Evolutionary conservation across 2,888 invertebrate species (phyloP).

Genomic region (Drosophila leonis): DNA sequence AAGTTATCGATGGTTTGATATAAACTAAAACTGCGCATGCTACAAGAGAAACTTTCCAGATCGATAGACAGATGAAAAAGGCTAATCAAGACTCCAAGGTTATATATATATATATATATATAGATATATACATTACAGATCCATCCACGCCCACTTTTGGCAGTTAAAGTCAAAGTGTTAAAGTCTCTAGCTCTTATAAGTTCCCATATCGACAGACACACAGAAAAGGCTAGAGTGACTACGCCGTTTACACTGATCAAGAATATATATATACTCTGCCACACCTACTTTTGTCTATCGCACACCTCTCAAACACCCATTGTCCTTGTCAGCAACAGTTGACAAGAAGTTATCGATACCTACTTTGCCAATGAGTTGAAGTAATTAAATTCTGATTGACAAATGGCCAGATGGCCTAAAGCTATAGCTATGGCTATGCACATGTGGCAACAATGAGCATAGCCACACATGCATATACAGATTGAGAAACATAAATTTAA

Average conservation of each 20-base stretch:
- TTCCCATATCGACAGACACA: no score
- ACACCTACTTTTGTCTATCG: not conserved
- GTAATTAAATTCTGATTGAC: constrained; percentile 25
- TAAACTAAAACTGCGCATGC: no score
- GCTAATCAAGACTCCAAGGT: not conserved
- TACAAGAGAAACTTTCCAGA: no score
- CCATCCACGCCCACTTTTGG: not conserved
- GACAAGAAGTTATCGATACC: constrained; percentile 6
- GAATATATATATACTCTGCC: not conserved
- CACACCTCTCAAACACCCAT: not conserved
- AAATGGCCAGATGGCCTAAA: constrained; percentile 5
- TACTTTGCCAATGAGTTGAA: not conserved
- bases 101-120: no score
- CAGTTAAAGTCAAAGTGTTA: no score
- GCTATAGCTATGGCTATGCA: not conserved
- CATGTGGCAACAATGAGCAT: constrained; percentile 45
- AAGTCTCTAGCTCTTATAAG: not conserved
- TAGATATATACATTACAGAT: not conserved
- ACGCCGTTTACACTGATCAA: not conserved
- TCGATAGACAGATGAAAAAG: no score
- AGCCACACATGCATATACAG: not conserved
- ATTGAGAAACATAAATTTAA: constrained; percentile 7
- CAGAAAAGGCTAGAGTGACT: not conserved
- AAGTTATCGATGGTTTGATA: no score
- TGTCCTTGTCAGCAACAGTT: constrained; percentile 7